Conservation (phyloP, 2,888 invertebrate genomes). For the Marasmarcha lunaedactyla region DNA sequence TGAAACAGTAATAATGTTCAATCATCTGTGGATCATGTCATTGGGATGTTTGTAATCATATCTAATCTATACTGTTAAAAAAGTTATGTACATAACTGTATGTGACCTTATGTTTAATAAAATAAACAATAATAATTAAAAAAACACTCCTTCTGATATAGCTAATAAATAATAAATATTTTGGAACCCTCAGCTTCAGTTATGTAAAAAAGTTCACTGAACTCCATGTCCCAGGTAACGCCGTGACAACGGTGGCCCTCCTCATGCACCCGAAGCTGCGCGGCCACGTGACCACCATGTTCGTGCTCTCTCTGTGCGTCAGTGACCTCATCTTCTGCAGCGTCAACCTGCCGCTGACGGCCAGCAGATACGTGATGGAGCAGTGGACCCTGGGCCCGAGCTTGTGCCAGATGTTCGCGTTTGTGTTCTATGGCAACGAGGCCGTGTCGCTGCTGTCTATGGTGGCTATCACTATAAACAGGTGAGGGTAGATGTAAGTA, state of each 20-base stretch:
- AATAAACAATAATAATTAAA: too few species aligned
- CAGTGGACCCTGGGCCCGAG: conserved; percentile 83
- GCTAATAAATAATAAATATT: too few species aligned
- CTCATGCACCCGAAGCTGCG: conserved; percentile 82
- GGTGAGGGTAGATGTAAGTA: conserved; percentile 53
- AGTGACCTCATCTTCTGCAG: conserved; percentile 89
- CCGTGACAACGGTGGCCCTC: conserved; percentile 84
- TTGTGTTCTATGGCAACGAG: conserved; percentile 91
- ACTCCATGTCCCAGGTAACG: conserved; percentile 78
- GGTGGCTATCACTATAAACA: conserved; percentile 90
- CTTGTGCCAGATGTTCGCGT: conserved; percentile 86
- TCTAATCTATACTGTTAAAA: too few species aligned
- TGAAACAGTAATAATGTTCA: too few species aligned
- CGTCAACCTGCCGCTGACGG: conserved; percentile 86
- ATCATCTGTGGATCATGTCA: too few species aligned
- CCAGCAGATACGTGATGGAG: conserved; percentile 80
- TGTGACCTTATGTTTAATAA: too few species aligned
- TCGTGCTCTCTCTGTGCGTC: conserved; percentile 86
- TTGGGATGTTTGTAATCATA: too few species aligned
- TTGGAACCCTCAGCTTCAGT: too few species aligned
- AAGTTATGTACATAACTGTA: too few species aligned
- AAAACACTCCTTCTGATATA: too few species aligned
- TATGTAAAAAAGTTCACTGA: too few species aligned
- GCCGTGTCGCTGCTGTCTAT: conserved; percentile 89
- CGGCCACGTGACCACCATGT: conserved; percentile 87